phyloP scores from a whole-genome alignment of 1,140 invertebrate genomes.

The Panagrolaimus sp. region DNA sequence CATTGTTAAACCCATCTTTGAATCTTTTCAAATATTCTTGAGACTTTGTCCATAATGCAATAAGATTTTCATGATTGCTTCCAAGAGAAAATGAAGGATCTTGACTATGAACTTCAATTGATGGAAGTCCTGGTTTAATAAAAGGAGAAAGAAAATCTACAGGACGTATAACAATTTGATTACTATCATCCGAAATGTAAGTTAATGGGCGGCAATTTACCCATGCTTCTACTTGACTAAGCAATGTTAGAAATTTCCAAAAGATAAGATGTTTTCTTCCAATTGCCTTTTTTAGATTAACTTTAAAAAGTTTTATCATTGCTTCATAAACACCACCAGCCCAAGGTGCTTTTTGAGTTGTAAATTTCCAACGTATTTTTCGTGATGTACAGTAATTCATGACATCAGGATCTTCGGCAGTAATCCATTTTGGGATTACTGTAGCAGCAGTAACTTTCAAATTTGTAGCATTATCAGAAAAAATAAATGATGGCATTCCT shows the following conservation, averaged over 20 bases:
- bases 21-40: neutral
- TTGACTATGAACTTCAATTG: neutral
- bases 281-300: neutral
- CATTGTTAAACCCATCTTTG: neutral
- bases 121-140: neutral
- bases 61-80: no score
- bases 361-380: neutral
- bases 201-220: neutral
- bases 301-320: neutral
- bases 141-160: neutral
- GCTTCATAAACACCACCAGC: neutral
- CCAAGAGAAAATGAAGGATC: neutral
- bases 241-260: neutral
- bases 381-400: neutral
- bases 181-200: neutral
- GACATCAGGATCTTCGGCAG: neutral
- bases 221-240: neutral
- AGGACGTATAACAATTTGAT: neutral
- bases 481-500: neutral
- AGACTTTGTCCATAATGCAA: neutral
- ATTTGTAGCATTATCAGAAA: conserved; percentile 15
- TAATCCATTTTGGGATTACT: neutral
- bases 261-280: neutral
- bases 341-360: neutral
- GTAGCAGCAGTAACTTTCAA: neutral